Percentiles rank a stretch among this genome's conserved stretches.
Evolutionary conservation across 2,888 invertebrate genomes (phyloP).

Genomic region (Lasioglossum villosulum): DNA sequence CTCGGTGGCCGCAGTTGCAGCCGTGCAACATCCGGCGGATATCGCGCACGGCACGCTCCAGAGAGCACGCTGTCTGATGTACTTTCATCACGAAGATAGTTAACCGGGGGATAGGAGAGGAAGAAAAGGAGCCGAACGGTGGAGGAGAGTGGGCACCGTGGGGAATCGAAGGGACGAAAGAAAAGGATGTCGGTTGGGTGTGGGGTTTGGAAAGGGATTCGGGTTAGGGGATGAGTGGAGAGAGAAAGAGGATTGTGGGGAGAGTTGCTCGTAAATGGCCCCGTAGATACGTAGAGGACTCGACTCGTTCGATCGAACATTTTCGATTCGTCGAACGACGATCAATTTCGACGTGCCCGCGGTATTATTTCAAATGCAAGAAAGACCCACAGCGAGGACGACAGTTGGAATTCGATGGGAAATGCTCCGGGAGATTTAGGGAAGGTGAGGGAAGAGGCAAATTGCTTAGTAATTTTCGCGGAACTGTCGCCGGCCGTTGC

Average conservation of each 20-base stretch:
- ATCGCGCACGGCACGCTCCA: conserved; percentile 54
- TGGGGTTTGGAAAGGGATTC: neutral
- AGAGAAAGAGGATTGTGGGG: neutral
- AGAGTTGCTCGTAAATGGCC: conserved; percentile 23
- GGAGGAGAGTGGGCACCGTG: neutral
- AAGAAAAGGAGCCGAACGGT: neutral
- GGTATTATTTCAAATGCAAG: conserved; percentile 44
- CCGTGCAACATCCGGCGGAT: conserved; percentile 43
- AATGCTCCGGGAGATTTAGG: conserved; percentile 13
- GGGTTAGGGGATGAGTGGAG: neutral
- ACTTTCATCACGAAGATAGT: conserved; percentile 57
- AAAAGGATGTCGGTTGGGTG: conserved; percentile 1
- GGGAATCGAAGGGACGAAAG: conserved; percentile 20
- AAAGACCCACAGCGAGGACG: neutral
- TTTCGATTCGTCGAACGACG: conserved; percentile 38
- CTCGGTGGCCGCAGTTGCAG: conserved; percentile 22
- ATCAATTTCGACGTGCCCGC: conserved; percentile 30
- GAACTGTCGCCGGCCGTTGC: neutral
- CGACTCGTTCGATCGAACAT: conserved; percentile 9
- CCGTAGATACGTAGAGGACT: conserved; percentile 3
- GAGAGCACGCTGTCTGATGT: conserved; percentile 50
- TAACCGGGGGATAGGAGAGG: conserved; percentile 25
- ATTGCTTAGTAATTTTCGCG: conserved; percentile 18
- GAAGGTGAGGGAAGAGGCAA: neutral
- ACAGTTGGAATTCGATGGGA: neutral